Conservation (phyloP, 1,140 invertebrate genomes). For the Megalonaias nervosa region DNA sequence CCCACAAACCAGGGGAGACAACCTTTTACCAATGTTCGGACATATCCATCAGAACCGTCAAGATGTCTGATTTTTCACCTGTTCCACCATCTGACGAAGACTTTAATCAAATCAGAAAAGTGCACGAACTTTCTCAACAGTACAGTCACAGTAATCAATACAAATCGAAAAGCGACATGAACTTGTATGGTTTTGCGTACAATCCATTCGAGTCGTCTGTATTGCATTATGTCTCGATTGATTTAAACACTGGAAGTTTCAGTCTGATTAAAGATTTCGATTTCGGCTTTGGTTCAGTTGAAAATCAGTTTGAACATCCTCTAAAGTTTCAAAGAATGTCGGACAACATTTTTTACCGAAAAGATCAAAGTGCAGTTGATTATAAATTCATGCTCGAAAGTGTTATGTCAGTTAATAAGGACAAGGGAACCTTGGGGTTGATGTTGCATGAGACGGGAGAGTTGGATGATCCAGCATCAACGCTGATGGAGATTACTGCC, state of each 20-base stretch:
- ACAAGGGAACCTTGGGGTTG: slow-evolving; percentile 14
- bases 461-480: slow-evolving; percentile 8
- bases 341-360: too few species aligned
- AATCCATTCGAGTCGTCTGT: slow-evolving; percentile 23
- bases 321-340: too few species aligned
- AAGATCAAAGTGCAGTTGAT: too few species aligned
- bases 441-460: slow-evolving; percentile 7
- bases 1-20: slow-evolving; percentile 46
- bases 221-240: slow-evolving; percentile 27
- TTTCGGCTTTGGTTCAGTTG: slow-evolving; percentile 24
- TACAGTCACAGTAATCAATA: too few species aligned
- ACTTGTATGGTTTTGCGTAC: slow-evolving; percentile 33
- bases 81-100: too few species aligned
- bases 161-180: background rate
- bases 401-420: slow-evolving; percentile 21
- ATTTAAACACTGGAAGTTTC: slow-evolving; percentile 18
- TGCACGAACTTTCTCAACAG: too few species aligned
- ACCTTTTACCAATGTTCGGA: slow-evolving; percentile 48
- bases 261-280: slow-evolving; percentile 8
- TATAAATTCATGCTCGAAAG: slow-evolving; percentile 25
- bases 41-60: slow-evolving; percentile 14
- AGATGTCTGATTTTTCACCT: too few species aligned
- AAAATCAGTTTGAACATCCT: too few species aligned
- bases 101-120: too few species aligned
- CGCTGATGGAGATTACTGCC: slow-evolving; percentile 9